phyloP scores from a whole-genome alignment of 1,140 invertebrate genomes.

The Ostrea denselamellosa region DNA sequence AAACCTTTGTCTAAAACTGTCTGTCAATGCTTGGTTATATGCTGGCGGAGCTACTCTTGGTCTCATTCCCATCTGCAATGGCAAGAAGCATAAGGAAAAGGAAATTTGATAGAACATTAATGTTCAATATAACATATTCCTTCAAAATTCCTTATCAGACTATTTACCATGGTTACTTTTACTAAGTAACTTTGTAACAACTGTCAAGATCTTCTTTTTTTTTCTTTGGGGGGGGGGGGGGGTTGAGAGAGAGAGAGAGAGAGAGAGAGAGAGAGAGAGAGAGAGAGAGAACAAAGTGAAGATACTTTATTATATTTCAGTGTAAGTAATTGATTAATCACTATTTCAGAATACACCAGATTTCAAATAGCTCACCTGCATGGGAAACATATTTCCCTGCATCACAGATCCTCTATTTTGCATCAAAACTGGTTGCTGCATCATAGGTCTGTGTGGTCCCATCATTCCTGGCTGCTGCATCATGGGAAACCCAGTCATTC shows the following conservation, averaged over 20 bases:
- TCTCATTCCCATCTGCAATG: slow-evolving; percentile 35
- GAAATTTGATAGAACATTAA: neutral
- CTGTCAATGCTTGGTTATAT: slow-evolving; percentile 48
- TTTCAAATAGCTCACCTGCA: neutral
- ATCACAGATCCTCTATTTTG: slow-evolving; percentile 8
- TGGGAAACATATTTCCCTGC: slow-evolving; percentile 41
- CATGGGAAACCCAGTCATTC: slow-evolving; percentile 52
- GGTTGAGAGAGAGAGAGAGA: too few relatives aligned
- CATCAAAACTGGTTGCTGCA: slow-evolving; percentile 42
- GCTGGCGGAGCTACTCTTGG: slow-evolving; percentile 43
- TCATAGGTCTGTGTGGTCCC: slow-evolving; percentile 44
- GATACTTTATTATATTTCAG: too few relatives aligned
- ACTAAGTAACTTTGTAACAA: too few relatives aligned
- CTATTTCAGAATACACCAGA: neutral
- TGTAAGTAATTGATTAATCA: too few relatives aligned
- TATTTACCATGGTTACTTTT: too few relatives aligned
- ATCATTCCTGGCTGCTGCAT: slow-evolving; percentile 50
- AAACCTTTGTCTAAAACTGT: slow-evolving; percentile 45
- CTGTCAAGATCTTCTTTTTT: too few relatives aligned
- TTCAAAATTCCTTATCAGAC: too few relatives aligned
- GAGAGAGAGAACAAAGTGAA: too few relatives aligned
- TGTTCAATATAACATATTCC: too few relatives aligned
- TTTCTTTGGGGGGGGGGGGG: too few relatives aligned
- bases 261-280: too few relatives aligned
- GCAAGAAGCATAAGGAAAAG: neutral